phyloP scores from a whole-genome alignment of 2,797 vertebrate genomes.

The Microhierax caerulescens region DNA sequence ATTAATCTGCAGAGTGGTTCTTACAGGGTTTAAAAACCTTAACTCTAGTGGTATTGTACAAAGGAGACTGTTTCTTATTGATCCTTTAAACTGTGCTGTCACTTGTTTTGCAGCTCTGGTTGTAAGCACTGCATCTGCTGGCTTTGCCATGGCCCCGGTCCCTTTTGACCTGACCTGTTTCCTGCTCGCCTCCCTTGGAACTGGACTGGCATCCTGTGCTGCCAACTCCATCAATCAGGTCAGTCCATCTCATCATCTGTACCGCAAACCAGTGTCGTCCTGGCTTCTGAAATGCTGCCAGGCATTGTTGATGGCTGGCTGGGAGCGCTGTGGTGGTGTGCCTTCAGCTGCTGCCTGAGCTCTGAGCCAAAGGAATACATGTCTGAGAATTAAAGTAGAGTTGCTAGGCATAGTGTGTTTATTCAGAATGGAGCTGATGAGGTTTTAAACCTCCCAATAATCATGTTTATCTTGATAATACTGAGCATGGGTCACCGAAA shows the following conservation, averaged over 20 bases:
- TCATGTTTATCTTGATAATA: constrained; percentile 39
- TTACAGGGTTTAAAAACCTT: neutral
- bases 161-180: constrained; percentile 88
- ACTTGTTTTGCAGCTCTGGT: constrained; percentile 86
- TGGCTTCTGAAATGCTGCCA: neutral
- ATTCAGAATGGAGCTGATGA: neutral
- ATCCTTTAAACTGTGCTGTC: neutral
- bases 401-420: neutral
- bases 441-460: constrained; percentile 14
- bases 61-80: neutral
- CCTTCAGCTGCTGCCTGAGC: neutral
- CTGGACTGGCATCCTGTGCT: constrained; percentile 88
- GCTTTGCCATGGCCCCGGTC: constrained; percentile 91
- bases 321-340: neutral
- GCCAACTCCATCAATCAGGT: constrained; percentile 99
- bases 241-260: constrained; percentile 47
- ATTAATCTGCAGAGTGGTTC: neutral
- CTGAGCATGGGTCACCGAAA: neutral
- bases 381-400: neutral
- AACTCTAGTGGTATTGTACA: neutral
- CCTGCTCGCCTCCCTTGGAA: constrained; percentile 86
- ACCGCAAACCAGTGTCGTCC: accelerated
- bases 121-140: constrained; percentile 88
- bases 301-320: neutral
- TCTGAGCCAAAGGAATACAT: neutral